These are phyloP conservation scores for Magallana gigas DNA, from an alignment of 1,140 invertebrate genomes.

Conservation along the genomic window DNA sequence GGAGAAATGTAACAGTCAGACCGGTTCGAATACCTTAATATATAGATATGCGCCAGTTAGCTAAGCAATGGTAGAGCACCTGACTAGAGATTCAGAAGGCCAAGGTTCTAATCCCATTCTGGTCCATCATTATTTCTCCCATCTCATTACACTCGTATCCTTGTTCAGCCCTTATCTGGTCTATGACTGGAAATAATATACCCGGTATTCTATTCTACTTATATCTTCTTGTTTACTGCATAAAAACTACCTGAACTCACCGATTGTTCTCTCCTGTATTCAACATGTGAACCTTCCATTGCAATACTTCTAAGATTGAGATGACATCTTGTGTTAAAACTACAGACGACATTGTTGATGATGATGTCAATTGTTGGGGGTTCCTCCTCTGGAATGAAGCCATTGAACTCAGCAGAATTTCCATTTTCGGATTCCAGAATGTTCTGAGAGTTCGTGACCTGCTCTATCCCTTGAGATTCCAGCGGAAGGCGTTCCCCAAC, in stretches of 20 bases:
- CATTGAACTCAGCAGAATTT: neutral
- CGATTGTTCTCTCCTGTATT: conserved; percentile 91
- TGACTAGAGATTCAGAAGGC: too few species aligned
- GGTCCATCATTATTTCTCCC: too few species aligned
- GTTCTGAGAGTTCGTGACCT: neutral
- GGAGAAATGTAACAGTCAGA: too few species aligned
- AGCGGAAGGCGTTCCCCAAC: neutral
- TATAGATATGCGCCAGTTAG: too few species aligned
- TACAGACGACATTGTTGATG: conserved; percentile 99
- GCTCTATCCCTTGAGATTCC: neutral
- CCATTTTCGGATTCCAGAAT: neutral
- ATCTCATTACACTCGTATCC: too few species aligned
- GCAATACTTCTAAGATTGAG: conserved; percentile 97
- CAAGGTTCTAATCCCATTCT: too few species aligned
- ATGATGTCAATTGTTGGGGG: conserved; percentile 86
- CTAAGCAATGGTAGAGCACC: too few species aligned
- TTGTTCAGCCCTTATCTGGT: too few species aligned
- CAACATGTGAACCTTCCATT: conserved; percentile 94
- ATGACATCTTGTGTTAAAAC: conserved; percentile 98
- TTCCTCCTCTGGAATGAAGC: neutral
- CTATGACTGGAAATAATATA: too few species aligned
- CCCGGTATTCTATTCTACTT: too few species aligned
- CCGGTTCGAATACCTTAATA: too few species aligned
- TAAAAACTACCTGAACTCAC: neutral
- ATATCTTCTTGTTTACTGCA: neutral